Evolutionary conservation across 2,797 vertebrate species (phyloP).

Genomic region (Malacoraja senta): DNA sequence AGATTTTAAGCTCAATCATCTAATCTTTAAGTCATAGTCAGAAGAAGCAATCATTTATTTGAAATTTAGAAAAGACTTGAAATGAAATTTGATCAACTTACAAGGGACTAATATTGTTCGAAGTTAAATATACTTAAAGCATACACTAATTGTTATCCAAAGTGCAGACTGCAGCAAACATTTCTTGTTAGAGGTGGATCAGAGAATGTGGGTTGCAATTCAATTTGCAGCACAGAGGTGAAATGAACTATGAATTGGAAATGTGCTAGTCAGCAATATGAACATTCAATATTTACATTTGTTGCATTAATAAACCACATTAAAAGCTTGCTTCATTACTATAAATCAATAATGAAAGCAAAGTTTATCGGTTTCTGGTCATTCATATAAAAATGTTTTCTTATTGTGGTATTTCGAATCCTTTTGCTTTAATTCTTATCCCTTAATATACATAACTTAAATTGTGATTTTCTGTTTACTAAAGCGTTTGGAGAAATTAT

Average conservation of each 20-base stretch:
- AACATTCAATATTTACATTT: not conserved
- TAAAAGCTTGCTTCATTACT: not conserved
- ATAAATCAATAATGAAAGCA: not conserved
- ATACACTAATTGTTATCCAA: not conserved
- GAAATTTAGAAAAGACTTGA: not conserved
- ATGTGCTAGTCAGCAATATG: not conserved
- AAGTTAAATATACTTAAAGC: not conserved
- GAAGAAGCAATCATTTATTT: not conserved
- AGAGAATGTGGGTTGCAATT: not conserved
- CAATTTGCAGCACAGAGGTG: not conserved
- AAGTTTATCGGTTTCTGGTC: not conserved
- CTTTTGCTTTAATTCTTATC: not conserved
- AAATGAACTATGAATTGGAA: not conserved
- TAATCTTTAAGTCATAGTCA: not conserved
- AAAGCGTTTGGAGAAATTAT: not conserved
- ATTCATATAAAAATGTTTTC: not conserved
- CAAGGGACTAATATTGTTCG: not conserved
- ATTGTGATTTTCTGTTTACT: not conserved
- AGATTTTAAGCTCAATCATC: not conserved
- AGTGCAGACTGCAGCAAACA: not conserved
- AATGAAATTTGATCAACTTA: not conserved
- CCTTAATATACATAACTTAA: not conserved
- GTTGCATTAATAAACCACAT: not conserved
- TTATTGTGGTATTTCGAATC: not conserved
- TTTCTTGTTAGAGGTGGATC: not conserved